A percentile compares a stretch with the other conserved stretches of the same genome.
phyloP scores from a whole-genome alignment of 2,797 vertebrate genomes.

The Myripristis murdjan region DNA sequence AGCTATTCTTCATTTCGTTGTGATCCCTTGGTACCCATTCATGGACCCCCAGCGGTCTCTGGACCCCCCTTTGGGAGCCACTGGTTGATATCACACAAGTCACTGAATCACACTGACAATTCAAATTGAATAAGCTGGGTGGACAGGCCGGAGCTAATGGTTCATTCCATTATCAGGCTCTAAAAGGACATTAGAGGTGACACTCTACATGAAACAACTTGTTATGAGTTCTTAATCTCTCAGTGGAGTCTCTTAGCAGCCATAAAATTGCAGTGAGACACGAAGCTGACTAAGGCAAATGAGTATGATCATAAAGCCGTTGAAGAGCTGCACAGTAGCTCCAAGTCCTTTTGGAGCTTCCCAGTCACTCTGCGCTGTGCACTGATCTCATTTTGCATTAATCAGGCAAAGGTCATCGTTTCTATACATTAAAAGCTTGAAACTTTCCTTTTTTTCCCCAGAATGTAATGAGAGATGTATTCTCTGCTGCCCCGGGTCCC shows the following conservation, averaged over 20 bases:
- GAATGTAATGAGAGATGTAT: constrained; percentile 47
- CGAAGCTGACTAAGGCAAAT: constrained; percentile 75
- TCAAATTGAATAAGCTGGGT: constrained; percentile 34
- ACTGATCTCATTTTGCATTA: constrained; percentile 52
- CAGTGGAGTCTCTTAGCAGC: constrained; percentile 62
- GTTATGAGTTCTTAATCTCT: constrained; percentile 75
- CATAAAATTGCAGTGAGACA: constrained; percentile 71
- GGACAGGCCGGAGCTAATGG: constrained; percentile 65
- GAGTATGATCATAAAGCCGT: constrained; percentile 67
- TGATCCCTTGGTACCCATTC: neutral
- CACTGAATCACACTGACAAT: constrained; percentile 40
- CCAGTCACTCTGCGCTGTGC: constrained; percentile 22
- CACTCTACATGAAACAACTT: constrained; percentile 69
- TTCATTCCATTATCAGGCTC: constrained; percentile 55
- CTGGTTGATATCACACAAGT: constrained; percentile 1
- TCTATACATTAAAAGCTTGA: constrained; percentile 43
- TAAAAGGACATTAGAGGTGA: constrained; percentile 74
- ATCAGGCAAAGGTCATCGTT: constrained; percentile 67
- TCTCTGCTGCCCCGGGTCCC: constrained; percentile 36
- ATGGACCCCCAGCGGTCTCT: constrained; percentile 3
- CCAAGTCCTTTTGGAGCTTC: constrained; percentile 53
- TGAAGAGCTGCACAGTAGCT: constrained; percentile 64
- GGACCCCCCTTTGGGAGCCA: constrained; percentile 20
- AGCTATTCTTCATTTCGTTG: too few relatives aligned
- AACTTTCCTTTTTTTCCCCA: constrained; percentile 1